phyloP scores from a whole-genome alignment of 2,888 invertebrate species.

The Napeogenes sylphis region DNA sequence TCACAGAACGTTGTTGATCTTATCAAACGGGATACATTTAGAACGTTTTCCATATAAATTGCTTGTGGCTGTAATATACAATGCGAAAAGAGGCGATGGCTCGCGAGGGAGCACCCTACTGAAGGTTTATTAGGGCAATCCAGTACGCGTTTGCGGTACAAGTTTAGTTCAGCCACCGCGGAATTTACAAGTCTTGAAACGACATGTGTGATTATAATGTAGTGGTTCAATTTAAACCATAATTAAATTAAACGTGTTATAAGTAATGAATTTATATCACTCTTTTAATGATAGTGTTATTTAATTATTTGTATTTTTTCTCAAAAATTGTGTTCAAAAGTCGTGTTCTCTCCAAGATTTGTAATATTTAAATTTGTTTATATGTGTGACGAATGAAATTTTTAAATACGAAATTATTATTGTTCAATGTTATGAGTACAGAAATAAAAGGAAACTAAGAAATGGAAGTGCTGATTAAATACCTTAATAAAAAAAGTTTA shows the following conservation, averaged over 20 bases:
- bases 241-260: neutral
- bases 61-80: constrained; percentile 53
- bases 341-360: no score
- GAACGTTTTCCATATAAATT: constrained; percentile 64
- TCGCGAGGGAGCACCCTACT: constrained; percentile 50
- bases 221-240: neutral
- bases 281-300: no score
- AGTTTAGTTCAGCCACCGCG: constrained; percentile 33
- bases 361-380: no score
- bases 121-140: constrained; percentile 39
- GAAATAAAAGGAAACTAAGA: no score
- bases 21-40: constrained; percentile 54
- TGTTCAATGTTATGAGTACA: no score
- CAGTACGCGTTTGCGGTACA: constrained; percentile 36
- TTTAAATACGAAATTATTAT: no score
- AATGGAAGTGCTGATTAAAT: no score
- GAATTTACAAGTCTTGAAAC: constrained; percentile 29
- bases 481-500: neutral
- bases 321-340: no score
- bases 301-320: no score
- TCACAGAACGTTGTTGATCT: constrained; percentile 40
- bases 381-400: no score
- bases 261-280: no score
- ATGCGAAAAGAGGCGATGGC: constrained; percentile 50
- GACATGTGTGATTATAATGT: constrained; percentile 9